Conservation (phyloP, 2,797 vertebrate genomes). For the Tokudaia tokunoshimensis region DNA sequence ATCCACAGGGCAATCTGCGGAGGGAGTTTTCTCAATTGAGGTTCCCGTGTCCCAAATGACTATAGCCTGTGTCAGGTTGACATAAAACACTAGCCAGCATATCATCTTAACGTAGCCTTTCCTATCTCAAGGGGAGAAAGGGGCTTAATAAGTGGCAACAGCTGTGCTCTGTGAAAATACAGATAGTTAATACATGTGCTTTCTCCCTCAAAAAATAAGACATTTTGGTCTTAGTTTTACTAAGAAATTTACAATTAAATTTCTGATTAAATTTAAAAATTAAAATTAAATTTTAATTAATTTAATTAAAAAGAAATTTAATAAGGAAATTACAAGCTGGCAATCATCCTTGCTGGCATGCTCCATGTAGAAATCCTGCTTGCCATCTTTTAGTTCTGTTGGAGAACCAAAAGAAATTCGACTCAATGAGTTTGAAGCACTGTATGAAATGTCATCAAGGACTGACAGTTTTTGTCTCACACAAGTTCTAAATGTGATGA, state of each 20-base stretch:
- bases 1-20: background rate
- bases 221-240: background rate
- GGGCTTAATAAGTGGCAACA: background rate
- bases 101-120: background rate
- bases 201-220: slow-evolving; percentile 13
- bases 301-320: background rate
- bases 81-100: background rate
- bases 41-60: background rate
- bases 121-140: background rate
- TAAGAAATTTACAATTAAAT: background rate
- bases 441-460: background rate
- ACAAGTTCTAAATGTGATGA: background rate
- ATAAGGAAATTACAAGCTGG: background rate
- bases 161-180: background rate
- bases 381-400: background rate
- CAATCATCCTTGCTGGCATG: background rate
- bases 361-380: slow-evolving; percentile 34
- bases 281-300: background rate
- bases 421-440: slow-evolving; percentile 58
- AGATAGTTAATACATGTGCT: background rate
- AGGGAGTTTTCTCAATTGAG: background rate
- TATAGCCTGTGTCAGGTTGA: background rate
- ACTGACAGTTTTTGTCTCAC: slow-evolving; percentile 7
- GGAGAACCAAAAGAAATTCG: slow-evolving; percentile 61
- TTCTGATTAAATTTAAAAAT: background rate